A percentile compares a stretch with the other conserved stretches of the same genome.
phyloP scores from a whole-genome alignment of 2,888 invertebrate genomes.

The Bimastos eiseni region DNA sequence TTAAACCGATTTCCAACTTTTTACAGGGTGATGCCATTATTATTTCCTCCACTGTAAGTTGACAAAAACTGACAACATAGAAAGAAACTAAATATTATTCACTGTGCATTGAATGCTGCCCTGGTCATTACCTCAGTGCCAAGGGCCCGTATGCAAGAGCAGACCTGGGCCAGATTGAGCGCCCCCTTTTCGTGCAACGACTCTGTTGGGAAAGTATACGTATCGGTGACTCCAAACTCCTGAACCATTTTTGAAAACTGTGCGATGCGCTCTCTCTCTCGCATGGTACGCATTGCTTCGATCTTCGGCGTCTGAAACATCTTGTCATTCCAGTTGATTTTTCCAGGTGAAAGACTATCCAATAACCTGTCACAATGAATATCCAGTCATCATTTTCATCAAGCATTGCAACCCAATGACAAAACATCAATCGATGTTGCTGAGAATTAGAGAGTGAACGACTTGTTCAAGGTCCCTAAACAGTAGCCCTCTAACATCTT shows the following conservation, averaged over 20 bases:
- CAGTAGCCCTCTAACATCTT: too few relatives aligned
- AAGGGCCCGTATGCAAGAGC: slow-evolving; percentile 42
- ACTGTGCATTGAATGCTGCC: slow-evolving; percentile 42
- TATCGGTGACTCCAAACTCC: slow-evolving; percentile 42
- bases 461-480: too few relatives aligned
- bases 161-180: slow-evolving; percentile 45
- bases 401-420: too few relatives aligned
- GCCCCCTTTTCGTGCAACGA: slow-evolving; percentile 44
- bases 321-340: slow-evolving; percentile 44
- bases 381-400: neutral
- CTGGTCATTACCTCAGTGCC: slow-evolving; percentile 43
- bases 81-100: slow-evolving; percentile 19
- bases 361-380: slow-evolving; percentile 37
- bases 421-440: too few relatives aligned
- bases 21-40: too few relatives aligned
- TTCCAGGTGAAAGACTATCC: slow-evolving; percentile 41
- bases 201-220: slow-evolving; percentile 45
- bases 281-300: slow-evolving; percentile 43
- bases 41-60: too few relatives aligned
- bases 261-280: slow-evolving; percentile 44
- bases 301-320: slow-evolving; percentile 44
- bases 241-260: slow-evolving; percentile 41
- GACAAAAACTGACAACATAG: too few relatives aligned
- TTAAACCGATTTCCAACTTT: too few relatives aligned
- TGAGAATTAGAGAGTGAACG: too few relatives aligned